Evolutionary conservation across 2,888 invertebrate species (phyloP), one percentile per base, ranked within the genome.

Genomic region (Meiosimyza platycephala): DNA sequence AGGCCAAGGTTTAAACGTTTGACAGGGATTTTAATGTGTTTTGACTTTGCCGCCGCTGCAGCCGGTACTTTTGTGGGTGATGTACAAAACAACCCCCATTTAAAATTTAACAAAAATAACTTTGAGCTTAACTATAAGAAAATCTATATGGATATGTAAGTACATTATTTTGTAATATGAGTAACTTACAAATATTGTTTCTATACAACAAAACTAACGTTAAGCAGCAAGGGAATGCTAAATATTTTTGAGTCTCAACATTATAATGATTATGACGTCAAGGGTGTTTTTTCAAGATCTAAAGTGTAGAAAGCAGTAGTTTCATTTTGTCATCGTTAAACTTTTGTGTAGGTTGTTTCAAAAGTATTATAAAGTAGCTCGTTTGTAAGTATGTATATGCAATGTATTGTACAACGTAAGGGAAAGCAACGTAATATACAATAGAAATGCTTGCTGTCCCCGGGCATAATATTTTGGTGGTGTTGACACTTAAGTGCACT

Each of bases 221-320:
- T 15, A 22, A 40, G 9, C 40, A 40, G 9, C 40, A 40, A 40
- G 40, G 9, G 40, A 9, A 40, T 40, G 40, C 40, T 7, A 40
- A 40, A 40, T 9, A 40, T 40, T 7, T 40, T 40, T 9, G 9
- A 40, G 40, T 18, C 48, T 40, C 48, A 63, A 63, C 16, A n/a
- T 18, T 13, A 63, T 47, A 63, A 18, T 48, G 63, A 63, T 63
- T 63, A 63, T 63, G 63, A 63, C 40, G 63, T 63, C 63, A 40
- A 63, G 40, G 63, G 57, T 57, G 57, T 28, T 28, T 28, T 28
- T 57, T 57, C 40, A 40, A 40, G 6, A 40, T 40, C 40, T 9
- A 40, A 40, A 40, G 40, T 40, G 40, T 40, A 40, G 40, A 40
- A 40, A 40, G 40, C 40, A 40, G 40, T 9, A 40, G 40, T 6